Evolutionary conservation across 23 tunicate species (phyloP), one percentile per base, ranked within the genome.

Genomic region (Oikopleura albicans): DNA sequence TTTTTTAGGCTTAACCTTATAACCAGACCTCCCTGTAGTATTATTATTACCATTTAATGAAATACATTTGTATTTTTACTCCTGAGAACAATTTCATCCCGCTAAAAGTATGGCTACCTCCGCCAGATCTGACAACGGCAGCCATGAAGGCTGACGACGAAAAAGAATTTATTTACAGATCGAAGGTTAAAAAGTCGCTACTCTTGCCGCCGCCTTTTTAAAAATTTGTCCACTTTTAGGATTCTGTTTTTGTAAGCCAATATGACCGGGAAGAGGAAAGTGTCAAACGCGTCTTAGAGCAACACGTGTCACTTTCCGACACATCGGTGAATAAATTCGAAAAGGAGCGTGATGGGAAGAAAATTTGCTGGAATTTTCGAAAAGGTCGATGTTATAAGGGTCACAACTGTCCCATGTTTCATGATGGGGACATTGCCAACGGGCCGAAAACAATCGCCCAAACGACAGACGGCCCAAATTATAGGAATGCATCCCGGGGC

Each of bases 281-380:
- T 12, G 79, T 29, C 4, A 16, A 29, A 16, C 27, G 31, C 4
- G 79, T 71, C 31, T 71, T 71, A 71, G 37, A 27, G 33, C 79
- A 71, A 31, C 79, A 71, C 31, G 79, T 71, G 4, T 4, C 33
- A 31, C 37, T 71, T 2, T 22, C 36, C 35, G 79, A 71, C 79
- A 71, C 2, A 22, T 29, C 27, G 35, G 79, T 37, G 37, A 16
- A 71, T 29, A 71, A 71, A 29, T 71, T 71, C 31, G 79, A 71
- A 29, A 71, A 71, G 35, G 79, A 71, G 31, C 79, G 79, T 12
- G 79, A 71, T 37, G 79, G 79, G 79, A 71, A 71, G 37, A 71
- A 71, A 29, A 71, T 71, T 71, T 71, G 79, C 79, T 71, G 79
- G 79, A 71, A 71, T 71, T 71, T 71, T 37, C 27, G 79, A 37